Base-by-base conservation (phyloP, 2,888 invertebrate genomes). In the Oscheius sp. region DNA sequence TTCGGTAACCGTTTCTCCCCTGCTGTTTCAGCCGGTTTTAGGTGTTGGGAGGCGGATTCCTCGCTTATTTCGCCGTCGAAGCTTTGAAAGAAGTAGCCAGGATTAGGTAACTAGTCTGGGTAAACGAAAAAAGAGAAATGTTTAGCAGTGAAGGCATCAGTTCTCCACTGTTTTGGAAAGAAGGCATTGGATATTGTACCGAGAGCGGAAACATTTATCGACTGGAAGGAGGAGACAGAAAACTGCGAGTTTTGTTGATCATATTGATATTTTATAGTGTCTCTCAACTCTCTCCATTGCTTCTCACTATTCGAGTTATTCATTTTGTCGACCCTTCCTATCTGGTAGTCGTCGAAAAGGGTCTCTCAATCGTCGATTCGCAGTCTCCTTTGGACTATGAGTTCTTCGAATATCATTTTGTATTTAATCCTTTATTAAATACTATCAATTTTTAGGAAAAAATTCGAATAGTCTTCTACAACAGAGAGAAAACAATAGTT, bases 1-100 rank as follows among this genome's bases (percentile, higher is more conserved):
- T n/a, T 59, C 50, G 38, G 70, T 73, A 3, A 30, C n/a, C n/a
- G n/a, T n/a, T n/a, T n/a, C 17, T 12, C 26, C 17, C 50, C 28
- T 20, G 5, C 12, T 12, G 14, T 20, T 12, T 41, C 12, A 36
- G 12, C 54, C 17, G 22, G 54, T 59, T 59, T 8, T 26, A 59
- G 59, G 28, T 59, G 41, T 24, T 41, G 26, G 59, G 44, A 22
- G 44, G 28, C 17, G 41, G 28, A 28, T 59, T 24, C 12, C 44
- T 59, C 2, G 30, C 12, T 17, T 28, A 44, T 20, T 59, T 59
- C 24, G 28, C 26, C 24, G 41, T 44, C 6, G 4, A n/a, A 14
- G 26, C 57, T 22, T 44, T 59, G 28, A 20, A 44, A 2, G 59
- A 59, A 28, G 17, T 14, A 12, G 28, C 26, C 17, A 3, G 59